Evolutionary conservation across 2,113 vertebrate species (phyloP), one percentile per base, ranked within the genome.

Genomic region (Spheniscus mendiculus): DNA sequence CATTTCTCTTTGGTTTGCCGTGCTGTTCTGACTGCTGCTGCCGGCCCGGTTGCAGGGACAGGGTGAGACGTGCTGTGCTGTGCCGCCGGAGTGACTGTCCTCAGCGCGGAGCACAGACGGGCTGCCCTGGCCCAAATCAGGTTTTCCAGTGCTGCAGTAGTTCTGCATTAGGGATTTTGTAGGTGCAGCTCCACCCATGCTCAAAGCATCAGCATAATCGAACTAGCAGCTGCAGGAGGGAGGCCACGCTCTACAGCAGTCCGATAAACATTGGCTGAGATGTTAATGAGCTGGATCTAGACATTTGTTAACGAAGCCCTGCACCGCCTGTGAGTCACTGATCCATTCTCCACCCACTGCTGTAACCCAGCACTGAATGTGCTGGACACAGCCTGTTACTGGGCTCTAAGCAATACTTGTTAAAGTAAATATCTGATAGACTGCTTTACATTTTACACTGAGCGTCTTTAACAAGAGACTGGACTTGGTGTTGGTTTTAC

Each of bases 41-140:
- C 65, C 4, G 7, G 56, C 42, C 58, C 0, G 1, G 58, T 29
- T 56, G 69, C 2, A 0, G 58, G 65, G 49, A 52, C 0, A 0
- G 72, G n/a, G 40, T 63, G 42, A 40, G 55, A n/a, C 0, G 1
- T 61, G 81, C 49, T 4, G 0, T 36, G 61, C 30, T 0, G 0
- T 86, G 70, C 44, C 10, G 5, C 29, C 7, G 4, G 80, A 25
- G 77, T 12, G n/a, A 34, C 77, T 47, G 38, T 67, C 61, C 65
- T 74, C 3, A 4, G 78, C 4, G 2, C 0, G 0, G 44, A 27
- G 76, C 86, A 42, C 56, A 63, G 38, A 17, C 23, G 30, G 80
- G 55, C 76, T 78, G 55, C 44, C 50, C 49, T 25, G 55, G 86
- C 50, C 63, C 65, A 38, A 7, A 27, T 30, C 42, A 38, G 12